Evolutionary conservation across 2,888 invertebrate species (phyloP), one percentile per base, ranked within the genome.

Genomic region (Galerucella pusilla): DNA sequence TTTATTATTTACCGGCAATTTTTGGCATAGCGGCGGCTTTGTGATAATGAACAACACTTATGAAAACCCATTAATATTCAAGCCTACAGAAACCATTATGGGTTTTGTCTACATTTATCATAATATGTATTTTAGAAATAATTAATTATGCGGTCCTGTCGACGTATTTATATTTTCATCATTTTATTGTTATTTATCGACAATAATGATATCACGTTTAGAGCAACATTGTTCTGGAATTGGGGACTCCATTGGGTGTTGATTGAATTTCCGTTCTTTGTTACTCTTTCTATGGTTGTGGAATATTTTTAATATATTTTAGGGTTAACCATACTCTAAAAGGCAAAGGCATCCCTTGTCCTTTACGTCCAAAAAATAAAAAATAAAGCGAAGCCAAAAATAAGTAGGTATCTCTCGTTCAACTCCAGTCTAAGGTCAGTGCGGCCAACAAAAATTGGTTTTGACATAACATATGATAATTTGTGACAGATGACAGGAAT

Each of bases 61-160:
- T 77, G 80, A 80, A 79, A 80, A 72, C 72, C 77, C 81, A 83
- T 84, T 83, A 84, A 84, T 83, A 83, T 84, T 83, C 81, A 83
- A 79, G 81, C 77, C 78, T 79, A 71, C 75, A 80, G 81, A 81
- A 81, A 83, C 81, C 80, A 81, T 81, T 83, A 81, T 79, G 77
- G 76, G 67, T 75, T 80, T 80, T 80, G 80, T 83, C 81, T 77
- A 80, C 81, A 81, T 83, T 81, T 79, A 83, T 83, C 83, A 82
- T 78, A 81, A 83, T 81, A 80, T 81, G 79, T 81, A 78, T 81
- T 80, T 79, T 78, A 65, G 75, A 76, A 77, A 79, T 81, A 79
- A 81, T 81, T 81, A 80, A 81, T 82, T 81, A 79, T 80, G 75
- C 71, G 64, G 64, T 46, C 25, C 77, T 80, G 81, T 81, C 80